Conservation (phyloP, 2,797 vertebrate genomes). For the Pterois miles region DNA sequence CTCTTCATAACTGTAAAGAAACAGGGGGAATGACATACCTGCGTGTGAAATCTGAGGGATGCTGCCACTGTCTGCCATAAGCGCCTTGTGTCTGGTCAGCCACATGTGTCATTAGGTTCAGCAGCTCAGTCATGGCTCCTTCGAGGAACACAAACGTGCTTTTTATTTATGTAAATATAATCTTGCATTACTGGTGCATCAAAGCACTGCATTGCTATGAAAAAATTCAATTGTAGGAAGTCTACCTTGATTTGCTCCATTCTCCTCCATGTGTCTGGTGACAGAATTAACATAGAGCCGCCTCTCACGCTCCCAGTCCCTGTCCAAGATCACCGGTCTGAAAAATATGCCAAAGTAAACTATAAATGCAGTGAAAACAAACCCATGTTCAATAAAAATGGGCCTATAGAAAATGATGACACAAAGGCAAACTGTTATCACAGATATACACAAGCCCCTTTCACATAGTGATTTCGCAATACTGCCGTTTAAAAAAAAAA, state of each 20-base stretch:
- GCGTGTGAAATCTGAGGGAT: constrained; percentile 83
- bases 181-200: neutral
- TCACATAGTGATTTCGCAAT: no score
- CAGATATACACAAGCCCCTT: no score
- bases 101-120: constrained; percentile 76
- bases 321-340: constrained; percentile 46
- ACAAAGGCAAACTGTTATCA: no score
- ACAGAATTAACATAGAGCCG: constrained; percentile 68
- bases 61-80: constrained; percentile 70
- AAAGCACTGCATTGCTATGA: neutral
- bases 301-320: constrained; percentile 77
- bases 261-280: constrained; percentile 66
- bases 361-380: no score
- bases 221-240: neutral
- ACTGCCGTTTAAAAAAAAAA: no score
- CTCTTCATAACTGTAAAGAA: neutral
- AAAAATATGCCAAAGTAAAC: no score
- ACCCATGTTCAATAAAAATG: no score
- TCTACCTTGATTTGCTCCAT: constrained; percentile 70
- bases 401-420: no score
- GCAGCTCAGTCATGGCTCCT: constrained; percentile 83
- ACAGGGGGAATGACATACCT: constrained; percentile 68
- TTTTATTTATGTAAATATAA: neutral
- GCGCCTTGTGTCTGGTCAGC: constrained; percentile 34
- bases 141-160: neutral